Conservation (phyloP, 2,888 invertebrate genomes). For the Gibbula magus region DNA sequence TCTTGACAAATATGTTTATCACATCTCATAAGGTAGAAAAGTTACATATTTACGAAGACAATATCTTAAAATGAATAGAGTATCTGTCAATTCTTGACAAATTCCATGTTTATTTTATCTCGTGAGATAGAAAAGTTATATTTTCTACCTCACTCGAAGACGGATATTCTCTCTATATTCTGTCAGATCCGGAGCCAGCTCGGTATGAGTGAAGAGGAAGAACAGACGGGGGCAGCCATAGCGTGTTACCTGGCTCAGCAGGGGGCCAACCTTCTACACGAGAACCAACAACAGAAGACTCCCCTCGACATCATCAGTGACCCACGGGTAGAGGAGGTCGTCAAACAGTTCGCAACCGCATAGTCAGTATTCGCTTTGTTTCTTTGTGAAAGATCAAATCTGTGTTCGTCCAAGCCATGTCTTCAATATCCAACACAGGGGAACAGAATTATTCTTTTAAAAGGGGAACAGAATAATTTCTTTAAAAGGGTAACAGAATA, state of each 20-base stretch:
- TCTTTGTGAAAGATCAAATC: too few species aligned
- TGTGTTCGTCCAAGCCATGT: too few species aligned
- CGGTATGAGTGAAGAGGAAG: constrained; percentile 62
- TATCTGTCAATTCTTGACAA: too few species aligned
- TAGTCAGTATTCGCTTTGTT: constrained; percentile 50
- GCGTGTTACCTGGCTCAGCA: constrained; percentile 84
- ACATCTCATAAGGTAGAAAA: neutral
- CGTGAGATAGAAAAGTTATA: too few species aligned
- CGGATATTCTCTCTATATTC: neutral
- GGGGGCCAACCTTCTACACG: constrained; percentile 79
- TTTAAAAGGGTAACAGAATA: too few species aligned
- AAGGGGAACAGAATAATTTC: too few species aligned
- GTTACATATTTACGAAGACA: too few species aligned
- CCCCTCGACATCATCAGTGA: constrained; percentile 83
- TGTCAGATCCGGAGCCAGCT: constrained; percentile 63
- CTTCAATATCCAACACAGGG: too few species aligned
- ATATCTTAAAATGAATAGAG: too few species aligned
- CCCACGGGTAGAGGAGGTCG: constrained; percentile 77
- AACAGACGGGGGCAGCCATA: constrained; percentile 80
- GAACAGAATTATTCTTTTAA: too few species aligned
- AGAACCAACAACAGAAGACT: constrained; percentile 83
- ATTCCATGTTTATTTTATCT: too few species aligned
- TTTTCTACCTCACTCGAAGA: neutral
- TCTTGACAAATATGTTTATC: too few species aligned
- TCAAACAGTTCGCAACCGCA: constrained; percentile 75